phyloP scores from a whole-genome alignment of 2,797 vertebrate species.

The Acanthis flammea region DNA sequence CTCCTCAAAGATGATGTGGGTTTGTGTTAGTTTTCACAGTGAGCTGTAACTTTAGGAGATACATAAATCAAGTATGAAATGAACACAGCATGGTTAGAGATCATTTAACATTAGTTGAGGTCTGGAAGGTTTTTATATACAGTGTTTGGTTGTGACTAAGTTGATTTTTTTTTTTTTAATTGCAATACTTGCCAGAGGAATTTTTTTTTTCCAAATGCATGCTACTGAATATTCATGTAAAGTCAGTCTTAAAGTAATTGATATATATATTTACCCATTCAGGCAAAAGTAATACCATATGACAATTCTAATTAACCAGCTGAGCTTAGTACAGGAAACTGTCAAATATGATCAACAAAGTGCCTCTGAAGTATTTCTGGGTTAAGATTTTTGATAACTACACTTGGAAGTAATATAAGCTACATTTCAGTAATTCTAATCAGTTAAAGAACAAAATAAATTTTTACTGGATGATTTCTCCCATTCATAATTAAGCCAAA shows the following conservation, averaged over 20 bases:
- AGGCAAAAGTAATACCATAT: background rate
- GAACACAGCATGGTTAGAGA: background rate
- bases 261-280: background rate
- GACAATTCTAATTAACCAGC: slow-evolving; percentile 4
- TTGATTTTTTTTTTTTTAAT: background rate
- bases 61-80: background rate
- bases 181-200: background rate
- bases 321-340: background rate
- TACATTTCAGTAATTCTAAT: background rate
- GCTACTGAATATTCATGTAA: background rate
- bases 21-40: background rate
- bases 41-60: background rate
- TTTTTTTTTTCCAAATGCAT: background rate
- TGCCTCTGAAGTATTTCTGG: background rate
- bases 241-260: background rate
- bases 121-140: background rate
- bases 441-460: background rate
- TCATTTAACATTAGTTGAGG: background rate
- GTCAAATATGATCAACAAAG: background rate
- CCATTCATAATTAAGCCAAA: background rate
- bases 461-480: background rate
- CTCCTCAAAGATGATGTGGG: background rate
- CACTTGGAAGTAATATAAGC: background rate
- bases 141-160: background rate
- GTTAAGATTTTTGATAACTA: background rate